Evolutionary conservation across 2,113 vertebrate genomes (phyloP), one percentile per base, ranked within the genome.

Genomic region (Percopsis transmontana): DNA sequence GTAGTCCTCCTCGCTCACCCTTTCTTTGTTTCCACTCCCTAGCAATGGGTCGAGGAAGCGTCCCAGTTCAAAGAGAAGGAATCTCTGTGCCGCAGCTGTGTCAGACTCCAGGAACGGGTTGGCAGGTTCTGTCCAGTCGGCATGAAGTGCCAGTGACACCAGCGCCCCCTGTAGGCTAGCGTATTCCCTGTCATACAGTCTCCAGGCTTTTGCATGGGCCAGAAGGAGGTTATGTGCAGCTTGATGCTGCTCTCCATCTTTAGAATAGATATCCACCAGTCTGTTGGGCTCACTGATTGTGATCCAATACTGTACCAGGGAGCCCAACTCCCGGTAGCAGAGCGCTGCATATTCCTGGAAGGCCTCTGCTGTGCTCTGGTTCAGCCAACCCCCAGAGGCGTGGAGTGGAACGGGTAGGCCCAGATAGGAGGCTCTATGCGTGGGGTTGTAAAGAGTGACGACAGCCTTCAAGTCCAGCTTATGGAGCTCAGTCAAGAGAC

Each of bases 221-320:
- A 97, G 70, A 13, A 99, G 80, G 41, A 97, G 88, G 72, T 96
- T 88, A 69, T 96, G 97, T 11, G 93, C 93, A 0, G 94, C 94
- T 57, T 1, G 51, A 11, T 94, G 94, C 0, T 90, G 93, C 27
- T 95, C 89, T 0, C 88, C 91, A 1, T 86, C 84, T 2, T 79
- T 91, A 0, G 85, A 88, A 77, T 96, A 95, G 48, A 86, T 39
- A 9, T 95, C 92, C 0, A 89, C 88, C 10, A 98, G 80, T 27
- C 93, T 90, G 77, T 98, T 99, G 0, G 96, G 97, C 80, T 99
- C 96, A 0, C 98, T 98, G 62, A 99, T 89, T 38, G 97, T 99
- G 86, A 99, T 94, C 97, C 97, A 99, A 5, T 94, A 88, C 55
- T 85, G 90, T 24, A 97, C 96, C 85, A 93, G 85, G 66, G 92